Evolutionary conservation across 2,797 vertebrate genomes (phyloP).

Genomic region (Nothura maculosa): DNA sequence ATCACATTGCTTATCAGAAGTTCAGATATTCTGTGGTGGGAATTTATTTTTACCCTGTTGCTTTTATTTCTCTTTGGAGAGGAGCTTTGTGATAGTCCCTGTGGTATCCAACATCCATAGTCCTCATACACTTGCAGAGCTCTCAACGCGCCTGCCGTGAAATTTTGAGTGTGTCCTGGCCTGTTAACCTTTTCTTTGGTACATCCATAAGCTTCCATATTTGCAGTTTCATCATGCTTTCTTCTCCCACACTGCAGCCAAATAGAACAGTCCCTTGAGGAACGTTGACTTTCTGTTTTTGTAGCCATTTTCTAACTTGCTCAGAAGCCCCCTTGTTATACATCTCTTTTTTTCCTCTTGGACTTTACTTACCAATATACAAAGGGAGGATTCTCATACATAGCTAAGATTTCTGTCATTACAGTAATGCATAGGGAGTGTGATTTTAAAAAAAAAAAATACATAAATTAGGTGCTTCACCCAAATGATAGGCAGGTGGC

Average conservation of each 20-base stretch:
- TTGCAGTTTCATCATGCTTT: not conserved
- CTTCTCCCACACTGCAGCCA: not conserved
- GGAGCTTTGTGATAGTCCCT: not conserved
- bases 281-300: not conserved
- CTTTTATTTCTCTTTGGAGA: not conserved
- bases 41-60: not conserved
- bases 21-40: not conserved
- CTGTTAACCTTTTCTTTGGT: not conserved
- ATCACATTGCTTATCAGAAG: not conserved
- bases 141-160: not conserved
- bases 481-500: not conserved
- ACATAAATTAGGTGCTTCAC: not conserved
- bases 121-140: not conserved
- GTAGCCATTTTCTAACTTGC: not conserved
- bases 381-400: not conserved
- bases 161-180: not conserved
- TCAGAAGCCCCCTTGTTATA: not conserved
- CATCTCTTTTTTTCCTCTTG: not conserved
- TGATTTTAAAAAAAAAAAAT: not conserved
- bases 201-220: not conserved
- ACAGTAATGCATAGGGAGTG: not conserved
- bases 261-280: not conserved
- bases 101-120: not conserved
- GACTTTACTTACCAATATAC: not conserved
- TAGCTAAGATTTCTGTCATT: not conserved